Conservation (phyloP, 2,113 vertebrate species). For the Rostratula benghalensis region DNA sequence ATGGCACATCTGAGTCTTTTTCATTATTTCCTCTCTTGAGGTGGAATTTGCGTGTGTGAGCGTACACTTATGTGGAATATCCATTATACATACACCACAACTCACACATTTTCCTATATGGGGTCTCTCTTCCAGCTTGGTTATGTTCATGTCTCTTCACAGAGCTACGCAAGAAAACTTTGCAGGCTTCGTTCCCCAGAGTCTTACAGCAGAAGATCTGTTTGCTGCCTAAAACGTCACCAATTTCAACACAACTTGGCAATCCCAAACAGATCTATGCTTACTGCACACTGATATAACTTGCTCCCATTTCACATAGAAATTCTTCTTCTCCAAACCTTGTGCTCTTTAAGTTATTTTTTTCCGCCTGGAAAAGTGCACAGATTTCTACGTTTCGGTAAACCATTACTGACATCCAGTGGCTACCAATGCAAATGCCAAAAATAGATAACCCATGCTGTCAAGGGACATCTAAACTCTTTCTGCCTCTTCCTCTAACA, state of each 20-base stretch:
- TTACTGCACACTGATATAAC: not conserved
- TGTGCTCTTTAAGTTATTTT: not conserved
- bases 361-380: conserved; percentile 22
- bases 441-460: not conserved
- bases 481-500: not conserved
- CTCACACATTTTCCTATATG: not conserved
- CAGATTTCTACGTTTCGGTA: not conserved
- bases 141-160: not conserved
- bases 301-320: not conserved
- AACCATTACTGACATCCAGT: conserved; percentile 58
- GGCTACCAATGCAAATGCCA: conserved; percentile 16
- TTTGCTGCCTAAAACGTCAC: not conserved
- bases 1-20: not conserved
- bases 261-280: not conserved
- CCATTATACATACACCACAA: not conserved
- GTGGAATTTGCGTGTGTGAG: not conserved
- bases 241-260: not conserved
- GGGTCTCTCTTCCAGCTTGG: not conserved
- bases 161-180: not conserved
- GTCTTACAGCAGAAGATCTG: not conserved
- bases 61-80: not conserved
- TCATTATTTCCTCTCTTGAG: not conserved
- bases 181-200: not conserved
- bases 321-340: not conserved
- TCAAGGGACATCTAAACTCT: not conserved